These are phyloP conservation scores for Tragulus kanchil DNA, from an alignment of 2,113 vertebrate species.

Conservation along the genomic window DNA sequence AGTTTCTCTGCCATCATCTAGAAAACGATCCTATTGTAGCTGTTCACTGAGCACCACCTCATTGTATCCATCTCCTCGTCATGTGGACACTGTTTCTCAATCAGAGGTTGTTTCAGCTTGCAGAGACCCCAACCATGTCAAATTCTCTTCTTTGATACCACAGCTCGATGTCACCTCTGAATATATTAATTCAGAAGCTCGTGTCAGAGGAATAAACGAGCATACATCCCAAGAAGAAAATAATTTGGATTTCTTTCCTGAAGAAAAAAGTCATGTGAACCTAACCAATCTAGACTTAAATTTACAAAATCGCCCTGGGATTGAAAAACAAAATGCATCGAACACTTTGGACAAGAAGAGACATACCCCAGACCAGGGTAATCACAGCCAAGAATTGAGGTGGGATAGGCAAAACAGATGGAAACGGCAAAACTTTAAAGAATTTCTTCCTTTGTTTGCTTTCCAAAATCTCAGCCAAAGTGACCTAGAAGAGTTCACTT, in stretches of 20 bases:
- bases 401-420: conserved; percentile 56
- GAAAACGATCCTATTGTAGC: conserved; percentile 86
- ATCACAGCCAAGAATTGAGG: background rate
- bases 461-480: conserved; percentile 90
- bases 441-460: conserved; percentile 76
- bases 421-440: conserved; percentile 84
- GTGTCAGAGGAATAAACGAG: conserved; percentile 74
- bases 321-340: conserved; percentile 54
- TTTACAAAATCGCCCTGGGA: background rate
- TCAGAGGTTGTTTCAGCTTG: conserved; percentile 84
- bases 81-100: conserved; percentile 66
- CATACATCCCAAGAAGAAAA: conserved; percentile 55
- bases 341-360: conserved; percentile 25
- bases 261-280: conserved; percentile 42
- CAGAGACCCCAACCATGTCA: conserved; percentile 82
- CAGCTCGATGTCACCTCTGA: conserved; percentile 91
- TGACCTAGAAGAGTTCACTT: conserved; percentile 89
- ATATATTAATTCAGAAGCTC: conserved; percentile 87
- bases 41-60: conserved; percentile 82
- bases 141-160: conserved; percentile 90
- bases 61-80: conserved; percentile 60
- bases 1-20: conserved; percentile 62
- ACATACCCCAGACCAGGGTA: background rate
- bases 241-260: conserved; percentile 41
- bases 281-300: conserved; percentile 53